Percentiles rank a stretch among this genome's conserved stretches.
Conservation (phyloP, 2,797 vertebrate species). For the Diplodus puntazzo region DNA sequence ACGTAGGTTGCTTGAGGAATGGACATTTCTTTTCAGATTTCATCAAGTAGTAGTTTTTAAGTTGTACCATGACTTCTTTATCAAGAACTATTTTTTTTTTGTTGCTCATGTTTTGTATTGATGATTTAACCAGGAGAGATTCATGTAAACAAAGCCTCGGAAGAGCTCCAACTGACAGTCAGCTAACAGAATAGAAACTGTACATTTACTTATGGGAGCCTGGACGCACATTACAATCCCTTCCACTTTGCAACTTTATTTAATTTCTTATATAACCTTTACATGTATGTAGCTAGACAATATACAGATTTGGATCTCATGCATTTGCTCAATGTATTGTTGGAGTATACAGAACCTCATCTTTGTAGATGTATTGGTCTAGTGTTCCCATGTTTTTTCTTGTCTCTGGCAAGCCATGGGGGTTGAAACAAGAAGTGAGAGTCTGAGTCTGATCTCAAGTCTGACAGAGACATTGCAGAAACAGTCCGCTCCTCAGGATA, state of each 20-base stretch:
- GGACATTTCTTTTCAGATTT: background rate
- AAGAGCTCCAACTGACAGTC: background rate
- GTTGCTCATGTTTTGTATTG: background rate
- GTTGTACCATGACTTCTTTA: background rate
- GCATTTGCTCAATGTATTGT: background rate
- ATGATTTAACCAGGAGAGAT: background rate
- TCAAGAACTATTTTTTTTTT: background rate
- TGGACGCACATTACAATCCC: background rate
- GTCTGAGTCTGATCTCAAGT: conserved; percentile 21
- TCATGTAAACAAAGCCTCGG: too few relatives aligned
- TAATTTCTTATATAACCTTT: background rate
- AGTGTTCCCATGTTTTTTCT: background rate
- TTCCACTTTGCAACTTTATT: background rate
- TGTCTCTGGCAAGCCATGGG: conserved; percentile 11
- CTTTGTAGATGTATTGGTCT: background rate
- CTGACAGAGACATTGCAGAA: conserved; percentile 63
- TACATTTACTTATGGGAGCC: background rate
- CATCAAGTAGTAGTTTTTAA: background rate
- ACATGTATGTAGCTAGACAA: background rate
- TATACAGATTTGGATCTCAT: background rate
- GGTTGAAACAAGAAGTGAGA: background rate
- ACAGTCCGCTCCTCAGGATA: conserved; percentile 49
- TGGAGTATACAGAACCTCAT: background rate
- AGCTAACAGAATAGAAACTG: background rate
- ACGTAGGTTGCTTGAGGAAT: background rate